Percentiles rank a stretch among this genome's conserved stretches.
Conservation (phyloP, 2,888 invertebrate genomes). For the Atrina japonica region DNA sequence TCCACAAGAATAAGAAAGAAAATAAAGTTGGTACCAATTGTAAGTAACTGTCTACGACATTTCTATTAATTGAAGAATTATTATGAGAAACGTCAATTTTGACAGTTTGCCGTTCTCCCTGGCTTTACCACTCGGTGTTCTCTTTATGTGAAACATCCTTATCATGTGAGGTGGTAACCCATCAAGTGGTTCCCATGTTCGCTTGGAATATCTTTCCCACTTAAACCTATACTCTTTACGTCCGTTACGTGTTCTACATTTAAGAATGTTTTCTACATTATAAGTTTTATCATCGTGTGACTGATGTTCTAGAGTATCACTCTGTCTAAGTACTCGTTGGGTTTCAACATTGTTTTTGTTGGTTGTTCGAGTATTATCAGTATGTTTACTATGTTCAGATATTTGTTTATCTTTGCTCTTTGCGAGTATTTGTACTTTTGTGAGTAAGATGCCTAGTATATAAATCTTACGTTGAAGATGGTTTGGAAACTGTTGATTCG, state of each 20-base stretch:
- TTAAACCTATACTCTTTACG: not conserved
- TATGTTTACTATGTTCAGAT: too few relatives aligned
- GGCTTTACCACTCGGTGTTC: not conserved
- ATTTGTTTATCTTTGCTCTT: too few relatives aligned
- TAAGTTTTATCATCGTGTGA: too few relatives aligned
- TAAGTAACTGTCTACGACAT: not conserved
- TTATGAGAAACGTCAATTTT: not conserved
- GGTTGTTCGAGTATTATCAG: not conserved
- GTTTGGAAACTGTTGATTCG: too few relatives aligned
- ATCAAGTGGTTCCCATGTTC: not conserved
- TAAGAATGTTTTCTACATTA: too few relatives aligned
- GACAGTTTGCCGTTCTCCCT: not conserved
- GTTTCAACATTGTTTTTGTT: too few relatives aligned
- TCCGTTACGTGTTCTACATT: too few relatives aligned
- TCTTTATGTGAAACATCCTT: not conserved
- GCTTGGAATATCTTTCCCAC: constrained; percentile 1
- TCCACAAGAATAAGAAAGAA: not conserved
- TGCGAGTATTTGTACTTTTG: too few relatives aligned
- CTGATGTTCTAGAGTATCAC: too few relatives aligned
- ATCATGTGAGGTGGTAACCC: not conserved
- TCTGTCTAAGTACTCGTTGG: too few relatives aligned
- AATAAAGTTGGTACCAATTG: not conserved
- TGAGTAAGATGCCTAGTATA: not conserved
- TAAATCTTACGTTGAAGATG: not conserved
- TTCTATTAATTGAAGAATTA: too few relatives aligned